Evolutionary conservation across 2,888 invertebrate species (phyloP), one percentile per base, ranked within the genome.

Genomic region (Drosophila nr. perissopoda): DNA sequence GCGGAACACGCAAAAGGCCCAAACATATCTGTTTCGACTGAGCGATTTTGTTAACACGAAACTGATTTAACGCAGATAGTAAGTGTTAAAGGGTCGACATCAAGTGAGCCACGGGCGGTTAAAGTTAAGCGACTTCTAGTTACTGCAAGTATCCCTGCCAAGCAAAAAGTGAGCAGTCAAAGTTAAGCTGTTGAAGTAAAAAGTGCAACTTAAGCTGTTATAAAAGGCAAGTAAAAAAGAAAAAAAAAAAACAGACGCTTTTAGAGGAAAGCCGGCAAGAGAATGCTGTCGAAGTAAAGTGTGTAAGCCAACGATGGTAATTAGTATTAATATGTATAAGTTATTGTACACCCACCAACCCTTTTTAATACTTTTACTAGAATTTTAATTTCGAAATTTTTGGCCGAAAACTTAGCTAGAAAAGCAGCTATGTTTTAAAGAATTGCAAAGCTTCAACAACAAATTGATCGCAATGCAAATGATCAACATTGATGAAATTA

Each of bases 141-240:
- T 2, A 16, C 34, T 27, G 21, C 2, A 33, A 27, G 48, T 3
- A n/a, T 13, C 25, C 5, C 25, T 49, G 18, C 25, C 27, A 13
- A 65, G 8, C 25, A 56, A 42, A 34, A 56, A 40, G 16, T 31
- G 16, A 25, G 59, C 59, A 42, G 25, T 48, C 46, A 56, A 66
- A 56, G 38, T 33, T n/a, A 18, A 36, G 27, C 16, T 36, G 16
- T 36, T 36, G 33, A 53, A 36, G 16, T 53, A 7, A 18, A 53
- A 11, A 11, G 25, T 33, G 36, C n/a, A 27, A 27, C 10, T 42
- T 38, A 46, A 54, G 38, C 2, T 40, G 16, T 40, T 33, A 0
- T 2, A 25, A 53, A 16, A 46, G 4, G 51, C 31, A 31, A 18
- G 42, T 27, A 8, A 33, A 33, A 7, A n/a, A n/a, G 5, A n/a